phyloP scores from a whole-genome alignment of 2,888 invertebrate genomes.

The Trachelus iudaicus region DNA sequence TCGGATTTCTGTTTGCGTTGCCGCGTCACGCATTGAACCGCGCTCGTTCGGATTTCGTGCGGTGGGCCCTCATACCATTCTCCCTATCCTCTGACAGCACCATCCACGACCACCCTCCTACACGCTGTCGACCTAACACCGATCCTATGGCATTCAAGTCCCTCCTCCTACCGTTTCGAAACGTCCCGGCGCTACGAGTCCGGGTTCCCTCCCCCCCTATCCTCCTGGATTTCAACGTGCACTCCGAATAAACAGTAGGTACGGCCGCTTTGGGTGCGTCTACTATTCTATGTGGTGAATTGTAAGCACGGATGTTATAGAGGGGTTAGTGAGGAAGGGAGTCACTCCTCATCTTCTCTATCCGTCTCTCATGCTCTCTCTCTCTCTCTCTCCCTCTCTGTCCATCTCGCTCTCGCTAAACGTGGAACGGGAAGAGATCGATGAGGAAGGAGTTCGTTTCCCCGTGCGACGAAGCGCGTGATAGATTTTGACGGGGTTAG shows the following conservation, averaged over 20 bases:
- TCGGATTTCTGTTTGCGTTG: constrained; percentile 63
- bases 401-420: not conserved
- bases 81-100: not conserved
- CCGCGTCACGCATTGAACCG: constrained; percentile 59
- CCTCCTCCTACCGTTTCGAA: not conserved
- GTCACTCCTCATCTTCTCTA: not conserved
- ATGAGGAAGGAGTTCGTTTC: constrained; percentile 26
- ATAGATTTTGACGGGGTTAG: constrained; percentile 36
- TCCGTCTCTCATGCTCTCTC: not conserved
- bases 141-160: not conserved
- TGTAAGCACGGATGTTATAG: not conserved
- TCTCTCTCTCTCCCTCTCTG: not conserved
- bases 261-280: not conserved
- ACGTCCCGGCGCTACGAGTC: not conserved
- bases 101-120: not conserved
- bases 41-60: constrained; percentile 53
- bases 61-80: constrained; percentile 1
- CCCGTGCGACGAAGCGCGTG: constrained; percentile 32
- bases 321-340: not conserved
- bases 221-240: not conserved
- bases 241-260: not conserved
- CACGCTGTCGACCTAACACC: not conserved
- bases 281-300: not conserved
- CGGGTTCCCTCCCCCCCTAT: not conserved
- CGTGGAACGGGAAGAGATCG: not conserved